Conservation (phyloP, 2,888 invertebrate species). For the Drosophila kokeensis region DNA sequence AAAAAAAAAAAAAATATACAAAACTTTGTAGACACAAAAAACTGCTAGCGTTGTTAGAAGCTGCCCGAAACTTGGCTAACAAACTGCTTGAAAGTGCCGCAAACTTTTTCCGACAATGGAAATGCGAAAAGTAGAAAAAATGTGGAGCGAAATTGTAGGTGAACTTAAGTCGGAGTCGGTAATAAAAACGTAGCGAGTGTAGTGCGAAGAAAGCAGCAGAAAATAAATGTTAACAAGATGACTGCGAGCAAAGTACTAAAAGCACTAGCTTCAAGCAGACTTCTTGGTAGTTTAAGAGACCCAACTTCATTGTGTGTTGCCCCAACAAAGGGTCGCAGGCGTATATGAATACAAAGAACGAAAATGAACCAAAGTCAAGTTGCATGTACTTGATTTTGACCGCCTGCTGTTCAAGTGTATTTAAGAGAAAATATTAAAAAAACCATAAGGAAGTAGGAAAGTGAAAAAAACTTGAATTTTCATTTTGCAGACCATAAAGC, state of each 20-base stretch:
- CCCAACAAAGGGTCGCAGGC: conserved; percentile 36
- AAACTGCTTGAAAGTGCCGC: conserved; percentile 55
- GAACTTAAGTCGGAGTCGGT: conserved; percentile 64
- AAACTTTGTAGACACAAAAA: neutral
- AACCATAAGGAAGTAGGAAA: neutral
- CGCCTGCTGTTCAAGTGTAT: conserved; percentile 17
- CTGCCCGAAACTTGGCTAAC: conserved; percentile 49
- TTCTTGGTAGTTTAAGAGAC: conserved; percentile 34
- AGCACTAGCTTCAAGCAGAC: conserved; percentile 17
- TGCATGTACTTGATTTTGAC: conserved; percentile 41
- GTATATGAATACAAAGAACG: neutral
- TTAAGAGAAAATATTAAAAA: neutral
- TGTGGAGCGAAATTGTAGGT: conserved; percentile 29
- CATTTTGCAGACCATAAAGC: conserved; percentile 55
- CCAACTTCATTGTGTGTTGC: conserved; percentile 41
- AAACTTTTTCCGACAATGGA: conserved; percentile 47
- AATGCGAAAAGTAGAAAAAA: conserved; percentile 14
- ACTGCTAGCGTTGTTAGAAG: conserved; percentile 6
- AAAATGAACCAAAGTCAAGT: conserved; percentile 41
- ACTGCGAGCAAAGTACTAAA: conserved; percentile 38
- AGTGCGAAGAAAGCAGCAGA: conserved; percentile 45
- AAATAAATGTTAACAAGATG: conserved; percentile 79
- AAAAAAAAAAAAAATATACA: neutral
- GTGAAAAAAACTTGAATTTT: conserved; percentile 31
- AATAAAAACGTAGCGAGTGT: conserved; percentile 49